Base-by-base conservation (phyloP, 2,113 vertebrate genomes). In the Malaclemys terrapin region DNA sequence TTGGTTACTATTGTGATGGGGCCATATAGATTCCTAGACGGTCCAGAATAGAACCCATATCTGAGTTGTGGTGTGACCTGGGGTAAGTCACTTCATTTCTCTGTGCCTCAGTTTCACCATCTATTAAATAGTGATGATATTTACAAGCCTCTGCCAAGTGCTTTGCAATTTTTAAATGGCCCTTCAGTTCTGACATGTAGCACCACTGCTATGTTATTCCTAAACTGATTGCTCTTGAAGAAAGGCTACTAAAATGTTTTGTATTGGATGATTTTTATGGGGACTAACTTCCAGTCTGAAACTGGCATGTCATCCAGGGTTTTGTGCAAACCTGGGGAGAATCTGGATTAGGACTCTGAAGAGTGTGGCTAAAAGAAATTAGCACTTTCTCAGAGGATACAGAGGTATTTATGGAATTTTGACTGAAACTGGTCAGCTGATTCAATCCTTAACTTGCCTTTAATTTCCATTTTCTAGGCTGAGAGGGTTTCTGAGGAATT, bases 141-240 rank as follows among this genome's bases (percentile, higher is more conserved):
- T 80, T 88, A 0, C 52, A 80, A 84, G 91, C 93, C 83, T 80
- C 1, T 78, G 25, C 89, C 29, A 94, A 93, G 83, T 81, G 80
- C 87, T 93, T 65, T 88, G 87, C 82, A 79, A 53, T 93, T 95
- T 94, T 85, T 80, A 78, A 89, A 91, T 92, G 87, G 45, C 53
- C 80, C 49, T 91, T 31, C 5, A n/a, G 49, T 94, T 89, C 78
- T 94, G 87, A 90, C 88, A 56, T 57, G 87, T 83, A 95, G 80
- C 87, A 72, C 76, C 95, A 89, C 62, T n/a, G 62, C 35, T 69
- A 19, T 65, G 31, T 54, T 85, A 94, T 72, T 95, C 9, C 78
- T 89, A 86, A 59, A 47, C 9, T 86, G 65, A 27, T 3, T 76
- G 72, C 54, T 50, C 57, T 87, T 93, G 83, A 79, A 87, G 57